phyloP scores from a whole-genome alignment of 53 echinoderm and acorn worm species.

The Arbacia lixula region DNA sequence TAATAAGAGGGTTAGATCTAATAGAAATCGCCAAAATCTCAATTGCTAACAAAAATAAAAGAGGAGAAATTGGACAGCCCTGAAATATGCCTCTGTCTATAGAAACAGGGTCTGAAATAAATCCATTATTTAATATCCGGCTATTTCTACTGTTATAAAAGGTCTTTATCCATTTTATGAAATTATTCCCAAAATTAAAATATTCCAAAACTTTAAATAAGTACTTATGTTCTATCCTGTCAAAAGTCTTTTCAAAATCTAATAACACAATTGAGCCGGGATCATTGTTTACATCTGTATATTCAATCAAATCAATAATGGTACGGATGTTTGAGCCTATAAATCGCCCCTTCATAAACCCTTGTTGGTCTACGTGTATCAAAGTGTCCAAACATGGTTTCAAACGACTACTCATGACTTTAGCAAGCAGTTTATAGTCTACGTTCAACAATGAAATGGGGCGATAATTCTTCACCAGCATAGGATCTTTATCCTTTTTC shows the following conservation, averaged over 20 bases:
- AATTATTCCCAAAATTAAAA: slow-evolving; percentile 35
- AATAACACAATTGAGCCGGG: not conserved
- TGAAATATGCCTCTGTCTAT: slow-evolving; percentile 21
- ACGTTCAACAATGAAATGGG: slow-evolving; percentile 73
- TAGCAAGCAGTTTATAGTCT: slow-evolving; percentile 65
- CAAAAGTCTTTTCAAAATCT: slow-evolving; percentile 59
- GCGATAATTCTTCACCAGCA: slow-evolving; percentile 60
- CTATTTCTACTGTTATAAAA: slow-evolving; percentile 53
- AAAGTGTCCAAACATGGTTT: slow-evolving; percentile 2
- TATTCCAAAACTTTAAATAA: slow-evolving; percentile 1
- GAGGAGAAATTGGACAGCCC: slow-evolving; percentile 48
- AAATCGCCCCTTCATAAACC: not conserved
- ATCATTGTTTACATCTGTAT: no score
- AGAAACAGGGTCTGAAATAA: slow-evolving; percentile 5
- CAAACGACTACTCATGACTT: slow-evolving; percentile 48
- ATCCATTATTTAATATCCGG: slow-evolving; percentile 38
- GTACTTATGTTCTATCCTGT: slow-evolving; percentile 31
- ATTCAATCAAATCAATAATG: not conserved
- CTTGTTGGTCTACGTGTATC: not conserved
- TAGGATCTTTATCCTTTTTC: no score
- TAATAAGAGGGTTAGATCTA: not conserved
- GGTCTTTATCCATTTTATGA: not conserved
- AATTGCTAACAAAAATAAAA: slow-evolving; percentile 31
- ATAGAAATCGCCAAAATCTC: slow-evolving; percentile 24
- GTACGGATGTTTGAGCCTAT: not conserved